Evolutionary conservation across 2,113 vertebrate species (phyloP).

Genomic region (Halcyon malimbica): DNA sequence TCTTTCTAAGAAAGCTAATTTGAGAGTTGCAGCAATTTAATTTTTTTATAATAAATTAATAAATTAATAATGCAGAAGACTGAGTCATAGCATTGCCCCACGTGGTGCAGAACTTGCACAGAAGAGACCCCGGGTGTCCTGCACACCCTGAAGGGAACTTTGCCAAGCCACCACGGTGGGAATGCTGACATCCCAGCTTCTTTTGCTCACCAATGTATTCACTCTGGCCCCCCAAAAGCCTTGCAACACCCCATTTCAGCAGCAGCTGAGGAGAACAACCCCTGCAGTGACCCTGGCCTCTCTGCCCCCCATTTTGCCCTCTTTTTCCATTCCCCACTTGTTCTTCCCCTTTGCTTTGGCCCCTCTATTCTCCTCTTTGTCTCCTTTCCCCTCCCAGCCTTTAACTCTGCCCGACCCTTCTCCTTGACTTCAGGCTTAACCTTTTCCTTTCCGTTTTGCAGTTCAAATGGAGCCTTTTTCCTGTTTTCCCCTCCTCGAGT

Average conservation of each 20-base stretch:
- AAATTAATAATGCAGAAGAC: not conserved
- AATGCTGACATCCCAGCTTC: not conserved
- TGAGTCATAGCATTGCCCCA: rapidly evolving
- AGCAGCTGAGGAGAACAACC: not conserved
- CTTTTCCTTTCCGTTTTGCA: not conserved
- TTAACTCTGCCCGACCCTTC: not conserved
- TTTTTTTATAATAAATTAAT: not conserved
- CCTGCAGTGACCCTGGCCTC: not conserved
- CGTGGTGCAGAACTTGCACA: not conserved
- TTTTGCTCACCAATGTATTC: not conserved
- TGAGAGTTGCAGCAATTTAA: not conserved
- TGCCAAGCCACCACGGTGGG: not conserved
- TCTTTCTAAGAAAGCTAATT: not conserved
- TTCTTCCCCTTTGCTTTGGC: not conserved
- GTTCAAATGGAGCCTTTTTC: not conserved
- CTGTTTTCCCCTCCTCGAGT: not conserved
- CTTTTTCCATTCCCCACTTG: not conserved
- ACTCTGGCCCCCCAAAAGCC: not conserved
- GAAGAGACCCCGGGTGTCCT: not conserved
- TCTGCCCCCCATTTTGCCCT: not conserved
- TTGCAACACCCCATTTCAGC: rapidly evolving
- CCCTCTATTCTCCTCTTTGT: not conserved
- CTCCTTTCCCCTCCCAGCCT: not conserved
- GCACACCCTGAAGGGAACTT: no score
- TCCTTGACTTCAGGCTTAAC: slow-evolving; percentile 33